phyloP scores from a whole-genome alignment of 2,797 vertebrate species.

The Odontamblyopus lacepedii region DNA sequence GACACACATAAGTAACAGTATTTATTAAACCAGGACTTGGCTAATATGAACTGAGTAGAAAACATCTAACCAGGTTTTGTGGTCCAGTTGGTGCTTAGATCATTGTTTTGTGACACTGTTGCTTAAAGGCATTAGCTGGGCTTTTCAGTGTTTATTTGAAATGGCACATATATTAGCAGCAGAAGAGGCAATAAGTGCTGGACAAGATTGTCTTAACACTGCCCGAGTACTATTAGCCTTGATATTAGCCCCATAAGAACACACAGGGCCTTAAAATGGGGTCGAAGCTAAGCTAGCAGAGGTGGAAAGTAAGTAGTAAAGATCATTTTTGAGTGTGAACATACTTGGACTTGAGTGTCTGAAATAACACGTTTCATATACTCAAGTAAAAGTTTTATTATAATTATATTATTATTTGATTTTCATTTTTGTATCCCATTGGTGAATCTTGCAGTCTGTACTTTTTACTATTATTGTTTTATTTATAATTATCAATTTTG shows the following conservation, averaged over 20 bases:
- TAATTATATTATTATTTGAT: neutral
- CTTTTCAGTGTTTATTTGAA: slow-evolving; percentile 39
- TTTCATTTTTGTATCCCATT: neutral
- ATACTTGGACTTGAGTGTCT: neutral
- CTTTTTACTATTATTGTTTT: neutral
- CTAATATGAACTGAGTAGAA: slow-evolving; percentile 48
- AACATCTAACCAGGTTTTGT: slow-evolving; percentile 21
- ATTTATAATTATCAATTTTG: slow-evolving; percentile 1
- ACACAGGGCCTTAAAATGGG: slow-evolving; percentile 49
- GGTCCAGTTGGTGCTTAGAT: slow-evolving; percentile 44
- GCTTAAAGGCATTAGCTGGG: slow-evolving; percentile 38
- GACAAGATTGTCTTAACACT: slow-evolving; percentile 62
- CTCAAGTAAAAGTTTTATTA: neutral
- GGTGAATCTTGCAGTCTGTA: neutral
- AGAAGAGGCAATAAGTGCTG: slow-evolving; percentile 50
- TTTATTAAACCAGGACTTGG: slow-evolving; percentile 45
- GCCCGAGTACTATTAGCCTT: slow-evolving; percentile 51
- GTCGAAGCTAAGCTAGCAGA: slow-evolving; percentile 7
- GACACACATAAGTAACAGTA: slow-evolving; percentile 39
- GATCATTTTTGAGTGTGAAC: neutral
- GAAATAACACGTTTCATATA: neutral
- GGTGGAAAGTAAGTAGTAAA: neutral
- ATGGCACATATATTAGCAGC: slow-evolving; percentile 21
- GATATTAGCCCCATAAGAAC: slow-evolving; percentile 46
- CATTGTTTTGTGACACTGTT: slow-evolving; percentile 47